Evolutionary conservation across 2,113 vertebrate species (phyloP).

Genomic region (Excalfactoria chinensis): DNA sequence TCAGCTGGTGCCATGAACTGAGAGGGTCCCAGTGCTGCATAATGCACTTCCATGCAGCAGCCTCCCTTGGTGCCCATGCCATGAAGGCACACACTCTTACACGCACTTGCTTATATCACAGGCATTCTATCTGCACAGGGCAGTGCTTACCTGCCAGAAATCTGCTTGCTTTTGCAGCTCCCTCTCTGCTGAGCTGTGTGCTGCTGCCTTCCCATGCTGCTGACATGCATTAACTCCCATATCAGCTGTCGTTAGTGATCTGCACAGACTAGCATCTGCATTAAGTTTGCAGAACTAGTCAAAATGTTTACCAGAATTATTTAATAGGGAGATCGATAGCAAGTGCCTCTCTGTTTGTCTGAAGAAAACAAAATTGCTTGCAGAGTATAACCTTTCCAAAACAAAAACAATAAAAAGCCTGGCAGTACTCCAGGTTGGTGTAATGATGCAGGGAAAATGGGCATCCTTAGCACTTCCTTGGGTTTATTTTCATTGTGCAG

Average conservation of each 20-base stretch:
- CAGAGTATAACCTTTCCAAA: constrained; percentile 52
- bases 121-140: neutral
- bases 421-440: constrained; percentile 37
- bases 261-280: constrained; percentile 55
- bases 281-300: constrained; percentile 70
- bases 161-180: neutral
- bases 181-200: neutral
- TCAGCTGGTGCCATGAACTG: too few species aligned
- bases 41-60: neutral
- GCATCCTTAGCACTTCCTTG: constrained; percentile 12
- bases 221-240: neutral
- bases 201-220: neutral
- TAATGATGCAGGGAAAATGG: neutral
- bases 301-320: constrained; percentile 75
- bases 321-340: constrained; percentile 75
- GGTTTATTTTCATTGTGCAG: constrained; percentile 28
- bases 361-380: constrained; percentile 56
- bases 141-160: neutral
- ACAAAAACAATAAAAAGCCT: neutral
- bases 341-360: constrained; percentile 72
- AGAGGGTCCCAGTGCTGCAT: neutral
- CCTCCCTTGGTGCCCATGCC: neutral
- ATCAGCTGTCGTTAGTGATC: constrained; percentile 33
- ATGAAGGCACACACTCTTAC: neutral
- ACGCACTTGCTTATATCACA: neutral